Percentiles rank a stretch among this genome's conserved stretches.
These are phyloP conservation scores for Cacoxenus indagator DNA, from an alignment of 2,888 invertebrate species.

Conservation along the genomic window DNA sequence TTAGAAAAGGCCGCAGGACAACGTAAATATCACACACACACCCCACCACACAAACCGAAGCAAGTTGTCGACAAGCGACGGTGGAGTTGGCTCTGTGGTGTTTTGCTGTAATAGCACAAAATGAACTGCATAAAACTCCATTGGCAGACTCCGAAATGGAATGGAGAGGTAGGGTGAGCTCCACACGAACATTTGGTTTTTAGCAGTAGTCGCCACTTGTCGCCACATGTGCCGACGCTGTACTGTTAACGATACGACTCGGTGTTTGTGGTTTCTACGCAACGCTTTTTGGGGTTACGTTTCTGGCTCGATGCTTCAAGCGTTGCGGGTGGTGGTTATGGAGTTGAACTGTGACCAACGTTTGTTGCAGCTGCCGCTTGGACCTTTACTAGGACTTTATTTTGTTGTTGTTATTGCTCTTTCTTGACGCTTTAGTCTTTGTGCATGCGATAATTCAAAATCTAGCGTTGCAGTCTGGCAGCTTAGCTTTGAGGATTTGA, in stretches of 20 bases:
- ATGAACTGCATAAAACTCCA: neutral
- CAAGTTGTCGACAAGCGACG: conserved; percentile 11
- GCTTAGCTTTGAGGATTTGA: too few species aligned
- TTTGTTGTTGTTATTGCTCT: neutral
- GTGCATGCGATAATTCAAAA: too few species aligned
- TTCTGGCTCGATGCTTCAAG: neutral
- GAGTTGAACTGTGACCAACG: neutral
- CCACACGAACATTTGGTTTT: neutral
- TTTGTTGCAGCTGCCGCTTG: neutral
- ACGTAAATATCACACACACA: conserved; percentile 2
- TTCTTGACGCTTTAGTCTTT: too few species aligned
- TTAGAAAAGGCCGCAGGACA: conserved; percentile 10
- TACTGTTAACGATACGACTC: neutral
- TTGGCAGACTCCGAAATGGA: neutral
- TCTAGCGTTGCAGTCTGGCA: too few species aligned
- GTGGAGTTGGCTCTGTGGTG: neutral
- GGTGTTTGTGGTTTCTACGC: neutral
- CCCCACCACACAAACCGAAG: neutral
- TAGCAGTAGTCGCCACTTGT: neutral
- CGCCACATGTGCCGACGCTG: neutral
- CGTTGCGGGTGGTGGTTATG: neutral
- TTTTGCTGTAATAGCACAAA: neutral
- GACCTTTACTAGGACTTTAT: neutral
- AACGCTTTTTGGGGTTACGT: neutral
- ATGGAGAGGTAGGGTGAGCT: neutral